phyloP scores from a whole-genome alignment of 2,797 vertebrate genomes.

The Pygocentrus nattereri region DNA sequence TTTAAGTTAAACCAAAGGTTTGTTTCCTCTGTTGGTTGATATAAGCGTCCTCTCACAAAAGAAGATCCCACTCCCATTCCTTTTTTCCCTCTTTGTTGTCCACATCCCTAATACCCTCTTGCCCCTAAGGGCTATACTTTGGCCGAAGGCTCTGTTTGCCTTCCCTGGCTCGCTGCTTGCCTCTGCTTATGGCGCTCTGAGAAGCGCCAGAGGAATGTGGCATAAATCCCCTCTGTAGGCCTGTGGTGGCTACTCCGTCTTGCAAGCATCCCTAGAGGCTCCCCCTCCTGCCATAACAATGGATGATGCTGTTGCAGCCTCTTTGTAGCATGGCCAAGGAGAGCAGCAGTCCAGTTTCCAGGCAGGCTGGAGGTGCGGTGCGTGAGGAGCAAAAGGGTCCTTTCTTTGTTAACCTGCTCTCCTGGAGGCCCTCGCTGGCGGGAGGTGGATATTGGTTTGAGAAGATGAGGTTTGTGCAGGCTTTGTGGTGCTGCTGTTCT shows the following conservation, averaged over 20 bases:
- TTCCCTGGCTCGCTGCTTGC: conserved; percentile 8
- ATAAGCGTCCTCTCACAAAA: neutral
- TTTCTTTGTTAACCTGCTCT: conserved; percentile 44
- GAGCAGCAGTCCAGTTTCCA: neutral
- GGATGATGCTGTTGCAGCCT: conserved; percentile 45
- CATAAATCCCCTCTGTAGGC: conserved; percentile 50
- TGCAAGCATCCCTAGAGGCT: conserved; percentile 40
- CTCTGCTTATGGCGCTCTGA: conserved; percentile 11
- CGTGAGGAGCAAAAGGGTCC: conserved; percentile 34
- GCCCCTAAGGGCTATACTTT: conserved; percentile 28
- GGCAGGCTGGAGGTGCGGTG: conserved; percentile 30
- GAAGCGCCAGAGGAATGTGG: conserved; percentile 12
- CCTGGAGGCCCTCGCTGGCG: conserved; percentile 26
- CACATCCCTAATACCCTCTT: conserved; percentile 26
- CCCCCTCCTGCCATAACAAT: conserved; percentile 46
- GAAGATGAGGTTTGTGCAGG: conserved; percentile 13
- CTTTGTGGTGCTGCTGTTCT: conserved; percentile 35
- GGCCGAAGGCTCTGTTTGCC: conserved; percentile 24
- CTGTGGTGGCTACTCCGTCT: conserved; percentile 41
- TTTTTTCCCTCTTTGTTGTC: neutral
- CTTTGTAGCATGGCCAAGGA: conserved; percentile 41
- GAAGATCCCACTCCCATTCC: neutral
- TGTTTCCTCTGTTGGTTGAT: conserved; percentile 1
- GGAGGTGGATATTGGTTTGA: conserved; percentile 23
- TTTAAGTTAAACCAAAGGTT: neutral